A percentile compares a stretch with the other conserved stretches of the same genome.
These are phyloP conservation scores for Odontocerum albicorne DNA, from an alignment of 2,888 invertebrate genomes.

Conservation along the genomic window DNA sequence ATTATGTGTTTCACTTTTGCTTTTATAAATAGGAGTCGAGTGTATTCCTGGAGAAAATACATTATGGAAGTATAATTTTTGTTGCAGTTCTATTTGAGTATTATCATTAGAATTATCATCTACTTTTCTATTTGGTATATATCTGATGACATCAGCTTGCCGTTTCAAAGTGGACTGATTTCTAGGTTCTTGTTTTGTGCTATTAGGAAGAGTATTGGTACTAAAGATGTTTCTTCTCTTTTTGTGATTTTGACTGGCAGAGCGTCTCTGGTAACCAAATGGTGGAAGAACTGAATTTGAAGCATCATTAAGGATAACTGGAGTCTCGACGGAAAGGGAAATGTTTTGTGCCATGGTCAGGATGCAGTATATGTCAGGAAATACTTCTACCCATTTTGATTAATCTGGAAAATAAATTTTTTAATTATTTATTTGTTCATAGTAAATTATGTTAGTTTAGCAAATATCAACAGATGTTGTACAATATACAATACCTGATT, in stretches of 20 bases:
- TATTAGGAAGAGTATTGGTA: constrained; percentile 33
- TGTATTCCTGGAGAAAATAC: constrained; percentile 32
- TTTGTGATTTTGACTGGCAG: constrained; percentile 30
- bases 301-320: constrained; percentile 17
- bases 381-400: too few species aligned
- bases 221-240: constrained; percentile 22
- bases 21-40: constrained; percentile 31
- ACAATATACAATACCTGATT: too few species aligned
- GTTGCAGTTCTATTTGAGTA: constrained; percentile 15
- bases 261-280: constrained; percentile 25
- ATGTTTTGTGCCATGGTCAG: constrained; percentile 24
- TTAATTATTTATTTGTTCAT: too few species aligned
- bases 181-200: constrained; percentile 10
- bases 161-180: constrained; percentile 29
- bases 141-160: constrained; percentile 34
- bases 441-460: too few species aligned
- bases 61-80: constrained; percentile 28
- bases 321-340: constrained; percentile 17
- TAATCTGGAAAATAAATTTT: too few species aligned
- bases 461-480: too few species aligned
- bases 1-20: constrained; percentile 20
- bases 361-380: constrained; percentile 11
- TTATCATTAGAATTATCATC: constrained; percentile 8
- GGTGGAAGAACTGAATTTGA: constrained; percentile 17
- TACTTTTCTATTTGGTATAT: constrained; percentile 22